Conservation (phyloP, 2,797 vertebrate species). For the Zenarchopterus dispar region DNA sequence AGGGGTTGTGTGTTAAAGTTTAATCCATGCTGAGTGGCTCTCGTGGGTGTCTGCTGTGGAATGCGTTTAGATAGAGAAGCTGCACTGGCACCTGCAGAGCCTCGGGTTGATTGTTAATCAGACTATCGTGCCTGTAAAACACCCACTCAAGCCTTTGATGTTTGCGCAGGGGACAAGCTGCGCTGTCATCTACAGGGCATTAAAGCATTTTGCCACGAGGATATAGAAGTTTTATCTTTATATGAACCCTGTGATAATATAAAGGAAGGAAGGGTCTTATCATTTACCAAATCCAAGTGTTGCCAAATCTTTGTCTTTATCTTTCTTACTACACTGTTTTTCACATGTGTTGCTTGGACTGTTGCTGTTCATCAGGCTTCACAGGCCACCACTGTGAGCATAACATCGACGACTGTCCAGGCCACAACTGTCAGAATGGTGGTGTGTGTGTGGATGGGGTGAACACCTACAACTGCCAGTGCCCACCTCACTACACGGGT, state of each 20-base stretch:
- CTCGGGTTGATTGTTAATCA: slow-evolving; percentile 68
- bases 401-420: slow-evolving; percentile 93
- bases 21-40: slow-evolving; percentile 58
- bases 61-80: slow-evolving; percentile 54
- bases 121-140: slow-evolving; percentile 60
- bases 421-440: slow-evolving; percentile 90
- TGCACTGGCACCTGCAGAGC: slow-evolving; percentile 46
- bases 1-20: slow-evolving; percentile 65
- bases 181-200: slow-evolving; percentile 30
- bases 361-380: slow-evolving; percentile 82
- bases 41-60: slow-evolving; percentile 53
- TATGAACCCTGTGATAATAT: slow-evolving; percentile 14
- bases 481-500: slow-evolving; percentile 92
- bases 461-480: slow-evolving; percentile 97
- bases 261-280: slow-evolving; percentile 39
- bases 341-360: background rate
- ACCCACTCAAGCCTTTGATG: slow-evolving; percentile 59
- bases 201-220: slow-evolving; percentile 48
- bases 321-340: background rate
- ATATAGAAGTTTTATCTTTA: slow-evolving; percentile 40
- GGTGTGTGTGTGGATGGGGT: slow-evolving; percentile 93
- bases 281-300: slow-evolving; percentile 37
- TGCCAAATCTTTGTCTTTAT: slow-evolving; percentile 2
- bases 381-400: slow-evolving; percentile 91
- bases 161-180: slow-evolving; percentile 32